Evolutionary conservation across 2,888 invertebrate genomes (phyloP), one percentile per base, ranked within the genome.

Genomic region (Lathronympha strigana): DNA sequence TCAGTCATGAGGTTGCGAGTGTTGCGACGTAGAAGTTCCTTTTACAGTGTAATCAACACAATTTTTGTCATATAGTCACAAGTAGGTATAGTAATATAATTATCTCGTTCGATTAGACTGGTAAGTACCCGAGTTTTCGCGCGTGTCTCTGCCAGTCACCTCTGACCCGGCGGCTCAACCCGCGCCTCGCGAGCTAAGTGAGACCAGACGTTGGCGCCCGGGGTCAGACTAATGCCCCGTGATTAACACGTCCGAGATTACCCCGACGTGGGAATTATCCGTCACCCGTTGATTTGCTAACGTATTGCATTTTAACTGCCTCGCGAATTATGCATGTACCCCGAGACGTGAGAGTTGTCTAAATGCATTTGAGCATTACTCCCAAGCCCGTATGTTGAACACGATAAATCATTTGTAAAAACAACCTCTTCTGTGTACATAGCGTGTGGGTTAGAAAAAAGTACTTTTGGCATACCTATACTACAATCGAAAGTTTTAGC

Each of bases 221-320:
- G 51, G 67, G 57, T 60, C 63, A 57, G 38, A 50, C 57, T 36
- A 23, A 21, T 57, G 49, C 57, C 50, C 60, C 60, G 67, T 62
- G 68, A 68, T 68, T 64, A 68, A 68, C 68, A 68, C 55, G 68
- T 66, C 63, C 58, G 38, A 28, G 43, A 58, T 62, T 57, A 38
- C 43, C 15, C 47, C 61, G 61, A 64, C 67, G 51, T 64, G 64
- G 64, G 64, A 64, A 68, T 60, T 57, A 60, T 61, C 63, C 51
- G 57, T 28, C 57, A 45, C 36, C 49, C 61, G 53, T 36, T 53
- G 47, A 61, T 61, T 66, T 40, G 31, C 66, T 66, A 60, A 66
- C 66, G 61, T 61, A 61, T 64, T 61, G 61, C 60, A 40, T 40
- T 54, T 66, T 66, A 66, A 66, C 66, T 66, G 53, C 61, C 61